phyloP scores from a whole-genome alignment of 2,888 invertebrate genomes.

The Andrena marginata region DNA sequence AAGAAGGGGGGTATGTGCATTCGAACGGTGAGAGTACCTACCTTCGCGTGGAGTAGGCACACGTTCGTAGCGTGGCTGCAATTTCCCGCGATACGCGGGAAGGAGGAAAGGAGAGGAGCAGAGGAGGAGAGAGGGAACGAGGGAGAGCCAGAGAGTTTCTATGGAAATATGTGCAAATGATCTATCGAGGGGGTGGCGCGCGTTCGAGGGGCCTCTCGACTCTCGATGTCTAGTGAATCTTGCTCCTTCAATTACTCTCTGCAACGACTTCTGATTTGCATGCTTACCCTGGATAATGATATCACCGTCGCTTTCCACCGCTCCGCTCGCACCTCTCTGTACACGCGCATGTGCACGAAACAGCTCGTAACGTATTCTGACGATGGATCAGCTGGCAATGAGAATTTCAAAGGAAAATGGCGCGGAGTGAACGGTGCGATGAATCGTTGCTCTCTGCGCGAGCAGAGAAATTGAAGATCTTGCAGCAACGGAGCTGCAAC shows the following conservation, averaged over 20 bases:
- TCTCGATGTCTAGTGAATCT: conserved; percentile 26
- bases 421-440: conserved; percentile 18
- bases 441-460: conserved; percentile 2
- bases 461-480: not conserved
- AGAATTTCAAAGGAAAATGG: conserved; percentile 20
- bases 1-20: conserved; percentile 25
- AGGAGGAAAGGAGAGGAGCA: not conserved
- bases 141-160: conserved; percentile 24
- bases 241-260: conserved; percentile 6
- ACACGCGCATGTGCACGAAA: not conserved
- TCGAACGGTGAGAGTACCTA: conserved; percentile 29
- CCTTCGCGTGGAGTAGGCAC: not conserved
- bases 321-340: not conserved
- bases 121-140: no score
- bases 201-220: not conserved
- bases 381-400: conserved; percentile 13
- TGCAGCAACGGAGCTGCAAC: no score
- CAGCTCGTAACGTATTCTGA: not conserved
- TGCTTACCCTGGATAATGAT: conserved; percentile 20
- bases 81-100: conserved; percentile 1
- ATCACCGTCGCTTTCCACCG: conserved; percentile 27
- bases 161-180: conserved; percentile 58
- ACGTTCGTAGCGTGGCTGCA: not conserved
- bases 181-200: conserved; percentile 12
- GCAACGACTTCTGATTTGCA: conserved; percentile 18